phyloP scores from a whole-genome alignment of 2,797 vertebrate genomes.

The Anguilla marmorata region DNA sequence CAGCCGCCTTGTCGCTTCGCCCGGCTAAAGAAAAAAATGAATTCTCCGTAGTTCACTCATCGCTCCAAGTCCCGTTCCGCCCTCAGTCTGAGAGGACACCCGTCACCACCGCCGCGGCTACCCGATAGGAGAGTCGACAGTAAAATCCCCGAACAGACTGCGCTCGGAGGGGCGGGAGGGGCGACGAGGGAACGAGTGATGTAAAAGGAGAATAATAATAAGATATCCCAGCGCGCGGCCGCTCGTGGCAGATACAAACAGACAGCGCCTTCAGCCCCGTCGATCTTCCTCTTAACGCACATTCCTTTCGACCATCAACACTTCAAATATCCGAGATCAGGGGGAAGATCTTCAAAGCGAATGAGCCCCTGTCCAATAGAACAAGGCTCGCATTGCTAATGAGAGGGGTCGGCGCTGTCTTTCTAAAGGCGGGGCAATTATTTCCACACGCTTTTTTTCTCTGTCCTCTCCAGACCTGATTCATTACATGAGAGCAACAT shows the following conservation, averaged over 20 bases:
- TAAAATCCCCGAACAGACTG: conserved; percentile 19
- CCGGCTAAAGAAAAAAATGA: conserved; percentile 37
- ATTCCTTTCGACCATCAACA: conserved; percentile 45
- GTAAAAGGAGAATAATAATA: conserved; percentile 25
- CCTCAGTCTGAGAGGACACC: conserved; percentile 23
- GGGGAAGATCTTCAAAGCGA: conserved; percentile 73
- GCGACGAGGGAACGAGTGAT: conserved; percentile 6
- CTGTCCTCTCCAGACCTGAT: conserved; percentile 38
- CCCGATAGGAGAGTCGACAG: conserved; percentile 23
- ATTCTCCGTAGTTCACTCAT: conserved; percentile 60
- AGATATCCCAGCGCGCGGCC: conserved; percentile 11
- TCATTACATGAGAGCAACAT: conserved; percentile 50
- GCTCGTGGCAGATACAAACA: conserved; percentile 3
- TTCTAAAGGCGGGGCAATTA: conserved; percentile 55
- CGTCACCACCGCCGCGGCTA: conserved; percentile 24
- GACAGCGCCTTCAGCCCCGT: conserved; percentile 37
- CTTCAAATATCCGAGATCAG: conserved; percentile 73
- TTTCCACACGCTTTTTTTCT: neutral
- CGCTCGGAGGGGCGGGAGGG: conserved; percentile 8
- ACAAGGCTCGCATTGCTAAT: conserved; percentile 56
- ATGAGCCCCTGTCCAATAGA: conserved; percentile 69
- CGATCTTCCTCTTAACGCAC: conserved; percentile 50
- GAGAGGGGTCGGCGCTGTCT: conserved; percentile 65
- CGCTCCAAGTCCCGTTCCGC: conserved; percentile 31
- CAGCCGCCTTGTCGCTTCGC: conserved; percentile 37